Evolutionary conservation across 1,140 invertebrate genomes (phyloP).

Genomic region (Philopotamus ludificatus): DNA sequence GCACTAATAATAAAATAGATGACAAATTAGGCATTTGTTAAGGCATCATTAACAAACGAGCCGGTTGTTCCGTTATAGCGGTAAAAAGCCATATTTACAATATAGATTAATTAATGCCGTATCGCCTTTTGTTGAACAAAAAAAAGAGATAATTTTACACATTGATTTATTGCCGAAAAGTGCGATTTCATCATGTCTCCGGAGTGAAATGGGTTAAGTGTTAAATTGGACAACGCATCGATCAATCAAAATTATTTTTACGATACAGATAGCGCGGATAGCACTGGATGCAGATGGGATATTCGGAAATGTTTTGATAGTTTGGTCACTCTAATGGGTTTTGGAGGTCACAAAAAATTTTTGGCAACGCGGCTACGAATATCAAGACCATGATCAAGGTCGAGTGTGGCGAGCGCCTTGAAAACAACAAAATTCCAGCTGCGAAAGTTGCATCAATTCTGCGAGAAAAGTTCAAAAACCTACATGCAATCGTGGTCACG

Average conservation of each 20-base stretch:
- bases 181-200: too few species aligned
- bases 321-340: too few species aligned
- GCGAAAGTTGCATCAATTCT: background rate
- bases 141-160: too few species aligned
- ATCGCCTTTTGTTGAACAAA: background rate
- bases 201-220: too few species aligned
- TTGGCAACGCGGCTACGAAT: background rate
- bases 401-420: background rate
- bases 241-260: too few species aligned
- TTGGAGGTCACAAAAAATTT: background rate
- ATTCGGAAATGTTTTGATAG: too few species aligned
- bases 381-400: slow-evolving; percentile 2
- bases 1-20: too few species aligned
- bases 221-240: too few species aligned
- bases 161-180: too few species aligned
- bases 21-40: too few species aligned
- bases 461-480: background rate
- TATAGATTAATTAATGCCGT: slow-evolving; percentile 22
- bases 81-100: slow-evolving; percentile 18
- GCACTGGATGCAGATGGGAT: too few species aligned
- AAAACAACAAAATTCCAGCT: background rate
- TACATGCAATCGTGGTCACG: background rate
- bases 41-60: slow-evolving; percentile 3
- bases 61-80: slow-evolving; percentile 17
- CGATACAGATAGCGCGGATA: too few species aligned